Evolutionary conservation across 2,797 vertebrate genomes (phyloP), one percentile per base, ranked within the genome.

Genomic region (Sarcoramphus papa): DNA sequence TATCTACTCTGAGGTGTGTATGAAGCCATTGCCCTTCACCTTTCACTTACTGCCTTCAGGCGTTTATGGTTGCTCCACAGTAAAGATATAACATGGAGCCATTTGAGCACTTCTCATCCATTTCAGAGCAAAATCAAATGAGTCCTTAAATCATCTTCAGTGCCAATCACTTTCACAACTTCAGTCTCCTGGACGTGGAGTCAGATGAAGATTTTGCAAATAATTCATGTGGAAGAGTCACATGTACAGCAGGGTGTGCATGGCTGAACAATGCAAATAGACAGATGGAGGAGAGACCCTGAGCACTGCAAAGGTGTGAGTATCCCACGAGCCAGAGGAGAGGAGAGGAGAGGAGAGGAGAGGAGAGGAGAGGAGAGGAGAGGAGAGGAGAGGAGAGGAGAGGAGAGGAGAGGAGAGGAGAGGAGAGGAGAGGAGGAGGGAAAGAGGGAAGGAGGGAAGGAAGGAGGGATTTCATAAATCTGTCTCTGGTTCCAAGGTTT

Each of bases 231-330:
- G 13, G 20, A 89, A 59, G 31, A 64, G 13, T 10, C 5, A 2
- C 10, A 10, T 9, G 35, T 27, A 53, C 19, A 64, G 25, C 31
- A 43, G n/a, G 1, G 16, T 45, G n/a, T 53, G 10, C 2, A 6
- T 6, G 20, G 27, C 12, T 75, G 40, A 91, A 18, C 7, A 64
- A 31, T 1, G 3, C 1, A 43, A 47, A 40, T 0, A 1, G 43
- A 10, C 16, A 56, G 27, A 53, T 8, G 16, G 7, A 48, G 35
- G 57, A 63, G 14, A 19, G 3, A 30, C 4, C 6, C 7, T 14
- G 17, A 28, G 9, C 9, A 8, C 12, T 3, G 3, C 2, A 21
- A 64, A 70, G 21, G 12, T 7, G 1, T 16, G 41, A 74, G 16
- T 47, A 35, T 14, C 31, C 40, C 35, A 33, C 1, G 7, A 43